These are phyloP conservation scores for Promerops cafer DNA, from an alignment of 2,113 vertebrate genomes.

Conservation along the genomic window DNA sequence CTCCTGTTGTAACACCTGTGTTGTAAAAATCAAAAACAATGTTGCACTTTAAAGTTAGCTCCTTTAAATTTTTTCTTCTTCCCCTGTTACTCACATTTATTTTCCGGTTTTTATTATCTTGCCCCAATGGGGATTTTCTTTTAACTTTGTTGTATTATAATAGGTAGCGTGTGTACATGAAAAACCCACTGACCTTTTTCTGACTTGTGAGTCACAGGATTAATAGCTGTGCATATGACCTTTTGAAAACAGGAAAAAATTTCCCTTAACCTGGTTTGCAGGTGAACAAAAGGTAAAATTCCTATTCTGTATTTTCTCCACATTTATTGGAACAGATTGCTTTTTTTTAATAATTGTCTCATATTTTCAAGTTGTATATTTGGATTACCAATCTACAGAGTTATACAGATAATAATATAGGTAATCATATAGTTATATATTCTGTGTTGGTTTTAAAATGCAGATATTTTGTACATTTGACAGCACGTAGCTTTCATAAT, in stretches of 20 bases:
- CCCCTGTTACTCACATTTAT: conserved; percentile 28
- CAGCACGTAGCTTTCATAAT: neutral
- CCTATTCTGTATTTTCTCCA: neutral
- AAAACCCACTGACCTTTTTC: conserved; percentile 34
- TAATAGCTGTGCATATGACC: neutral
- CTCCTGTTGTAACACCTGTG: neutral
- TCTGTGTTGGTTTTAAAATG: neutral
- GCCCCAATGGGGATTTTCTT: conserved; percentile 27
- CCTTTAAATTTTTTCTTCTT: conserved; percentile 11
- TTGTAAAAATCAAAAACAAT: conserved; percentile 22
- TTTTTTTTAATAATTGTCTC: neutral
- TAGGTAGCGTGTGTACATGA: neutral
- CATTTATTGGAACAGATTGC: neutral
- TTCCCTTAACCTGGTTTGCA: conserved; percentile 6
- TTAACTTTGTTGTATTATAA: conserved; percentile 35
- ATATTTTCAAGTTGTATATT: neutral
- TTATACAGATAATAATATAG: neutral
- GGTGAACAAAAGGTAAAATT: neutral
- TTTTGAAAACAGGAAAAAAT: neutral
- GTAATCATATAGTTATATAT: neutral
- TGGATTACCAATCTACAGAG: neutral
- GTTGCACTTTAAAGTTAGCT: conserved; percentile 16
- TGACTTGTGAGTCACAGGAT: conserved; percentile 45
- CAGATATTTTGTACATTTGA: neutral
- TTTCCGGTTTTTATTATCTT: conserved; percentile 52